These are phyloP conservation scores for Oophaga pumilio DNA, from an alignment of 2,113 vertebrate genomes.

Conservation along the genomic window DNA sequence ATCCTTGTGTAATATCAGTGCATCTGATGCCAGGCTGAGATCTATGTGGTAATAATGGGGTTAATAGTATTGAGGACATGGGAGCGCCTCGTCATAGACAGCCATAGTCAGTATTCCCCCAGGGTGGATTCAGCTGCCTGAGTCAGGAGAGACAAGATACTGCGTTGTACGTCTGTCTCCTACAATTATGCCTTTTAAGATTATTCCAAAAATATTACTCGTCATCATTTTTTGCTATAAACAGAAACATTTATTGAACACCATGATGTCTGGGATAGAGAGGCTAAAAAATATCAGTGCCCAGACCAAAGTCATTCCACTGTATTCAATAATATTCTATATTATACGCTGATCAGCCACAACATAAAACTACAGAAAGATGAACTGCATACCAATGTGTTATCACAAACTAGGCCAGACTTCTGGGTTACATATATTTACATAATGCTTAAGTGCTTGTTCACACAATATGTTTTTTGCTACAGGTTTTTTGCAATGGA, in stretches of 20 bases:
- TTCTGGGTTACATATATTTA: no score
- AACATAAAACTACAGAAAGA: no score
- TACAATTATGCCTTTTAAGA: constrained; percentile 16
- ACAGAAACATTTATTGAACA: constrained; percentile 19
- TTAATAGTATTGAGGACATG: constrained; percentile 5
- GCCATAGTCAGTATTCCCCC: constrained; percentile 22
- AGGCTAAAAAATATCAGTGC: neutral
- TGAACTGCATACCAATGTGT: no score
- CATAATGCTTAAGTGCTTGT: no score
- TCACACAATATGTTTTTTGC: no score
- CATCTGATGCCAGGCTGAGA: neutral
- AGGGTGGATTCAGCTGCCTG: constrained; percentile 22
- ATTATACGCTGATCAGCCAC: no score
- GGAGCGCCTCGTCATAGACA: neutral
- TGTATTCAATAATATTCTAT: neutral
- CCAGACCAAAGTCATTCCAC: neutral
- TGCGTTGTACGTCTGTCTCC: constrained; percentile 25
- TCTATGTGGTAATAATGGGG: neutral
- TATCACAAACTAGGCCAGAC: no score
- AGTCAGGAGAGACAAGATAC: constrained; percentile 38
- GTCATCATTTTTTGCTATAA: constrained; percentile 17
- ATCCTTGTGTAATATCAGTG: neutral
- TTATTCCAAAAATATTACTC: constrained; percentile 49
- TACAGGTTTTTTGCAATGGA: no score
- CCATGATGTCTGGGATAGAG: neutral